Percentiles rank a stretch among this genome's conserved stretches.
phyloP scores from a whole-genome alignment of 64 coral and sea anemone species.

The Anthopleura sola region DNA sequence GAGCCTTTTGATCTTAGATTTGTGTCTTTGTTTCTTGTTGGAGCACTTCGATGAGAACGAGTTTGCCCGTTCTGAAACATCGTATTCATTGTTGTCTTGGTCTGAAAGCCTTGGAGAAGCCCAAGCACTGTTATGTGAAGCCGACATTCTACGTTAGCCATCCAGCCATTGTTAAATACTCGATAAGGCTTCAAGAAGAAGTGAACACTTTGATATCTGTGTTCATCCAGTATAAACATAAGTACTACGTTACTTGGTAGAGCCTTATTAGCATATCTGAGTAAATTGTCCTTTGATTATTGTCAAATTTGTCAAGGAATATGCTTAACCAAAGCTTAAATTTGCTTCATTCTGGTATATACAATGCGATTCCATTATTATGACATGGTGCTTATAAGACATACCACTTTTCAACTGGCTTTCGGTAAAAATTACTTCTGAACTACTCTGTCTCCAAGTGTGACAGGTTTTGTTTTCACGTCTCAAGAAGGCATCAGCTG shows the following conservation, averaged over 20 bases:
- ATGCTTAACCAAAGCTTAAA: not conserved
- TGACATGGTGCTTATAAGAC: not conserved
- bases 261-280: not conserved
- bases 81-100: not conserved
- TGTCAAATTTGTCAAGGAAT: not conserved
- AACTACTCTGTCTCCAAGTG: slow-evolving; percentile 1
- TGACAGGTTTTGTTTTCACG: not conserved
- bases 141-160: slow-evolving; percentile 21
- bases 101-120: slow-evolving; percentile 34
- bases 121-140: slow-evolving; percentile 11
- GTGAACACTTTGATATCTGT: not conserved
- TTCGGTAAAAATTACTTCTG: not conserved
- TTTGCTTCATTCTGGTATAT: not conserved
- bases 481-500: not conserved
- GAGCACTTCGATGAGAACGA: not conserved
- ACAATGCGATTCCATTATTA: not conserved
- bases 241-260: not conserved
- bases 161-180: slow-evolving; percentile 4
- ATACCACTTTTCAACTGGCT: not conserved
- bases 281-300: not conserved
- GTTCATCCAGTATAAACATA: not conserved
- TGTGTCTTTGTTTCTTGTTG: slow-evolving; percentile 4
- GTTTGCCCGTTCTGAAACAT: not conserved
- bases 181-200: not conserved
- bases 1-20: slow-evolving; percentile 52